These are phyloP conservation scores for Camponotus pennsylvanicus DNA, from an alignment of 1,140 invertebrate species.

Conservation along the genomic window DNA sequence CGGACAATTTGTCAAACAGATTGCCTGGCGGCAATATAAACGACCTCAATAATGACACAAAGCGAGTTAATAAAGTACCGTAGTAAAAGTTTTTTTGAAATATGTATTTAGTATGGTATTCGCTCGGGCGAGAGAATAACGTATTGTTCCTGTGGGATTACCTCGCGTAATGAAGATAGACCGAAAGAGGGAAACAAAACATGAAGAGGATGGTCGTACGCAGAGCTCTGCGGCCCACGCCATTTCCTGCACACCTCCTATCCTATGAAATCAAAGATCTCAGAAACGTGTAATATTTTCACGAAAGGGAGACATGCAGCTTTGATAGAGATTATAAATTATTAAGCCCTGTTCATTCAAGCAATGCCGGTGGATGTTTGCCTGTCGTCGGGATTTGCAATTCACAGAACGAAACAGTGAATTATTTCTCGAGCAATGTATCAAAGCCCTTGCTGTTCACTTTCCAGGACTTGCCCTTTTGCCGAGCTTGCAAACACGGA, in stretches of 20 bases:
- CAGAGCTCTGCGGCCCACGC: not conserved
- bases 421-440: slow-evolving; percentile 51
- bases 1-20: slow-evolving; percentile 28
- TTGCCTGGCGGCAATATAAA: slow-evolving; percentile 11
- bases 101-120: slow-evolving; percentile 13
- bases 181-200: not conserved
- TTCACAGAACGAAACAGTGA: slow-evolving; percentile 55
- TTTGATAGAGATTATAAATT: slow-evolving; percentile 57
- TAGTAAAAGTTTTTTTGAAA: slow-evolving; percentile 13
- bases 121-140: not conserved
- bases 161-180: slow-evolving; percentile 37
- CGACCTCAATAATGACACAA: slow-evolving; percentile 23
- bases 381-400: slow-evolving; percentile 47
- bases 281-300: slow-evolving; percentile 29
- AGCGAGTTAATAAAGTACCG: slow-evolving; percentile 20
- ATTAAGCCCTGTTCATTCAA: slow-evolving; percentile 45
- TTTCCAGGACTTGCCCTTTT: slow-evolving; percentile 19
- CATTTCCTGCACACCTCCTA: not conserved
- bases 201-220: not conserved
- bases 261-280: slow-evolving; percentile 29
- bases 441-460: slow-evolving; percentile 48
- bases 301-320: slow-evolving; percentile 8
- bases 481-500: slow-evolving; percentile 34
- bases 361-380: slow-evolving; percentile 39
- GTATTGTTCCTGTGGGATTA: slow-evolving; percentile 41